A percentile compares a stretch with the other conserved stretches of the same genome.
phyloP scores from a whole-genome alignment of 2,888 invertebrate species.

The Campoplex capitator region DNA sequence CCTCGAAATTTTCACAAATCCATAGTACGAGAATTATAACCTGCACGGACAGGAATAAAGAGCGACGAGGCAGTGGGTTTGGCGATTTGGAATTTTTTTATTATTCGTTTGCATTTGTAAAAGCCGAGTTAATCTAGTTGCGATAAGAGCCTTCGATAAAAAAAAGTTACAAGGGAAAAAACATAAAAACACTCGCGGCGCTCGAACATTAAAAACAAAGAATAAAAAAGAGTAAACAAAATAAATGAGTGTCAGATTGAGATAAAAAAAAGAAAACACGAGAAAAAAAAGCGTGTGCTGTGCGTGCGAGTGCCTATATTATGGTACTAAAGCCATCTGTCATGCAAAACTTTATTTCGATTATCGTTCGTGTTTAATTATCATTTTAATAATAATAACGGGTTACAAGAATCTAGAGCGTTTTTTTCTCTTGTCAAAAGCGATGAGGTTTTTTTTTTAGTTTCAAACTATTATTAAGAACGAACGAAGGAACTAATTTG shows the following conservation, averaged over 20 bases:
- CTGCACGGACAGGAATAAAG: conserved; percentile 42
- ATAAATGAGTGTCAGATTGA: conserved; percentile 38
- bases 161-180: background rate
- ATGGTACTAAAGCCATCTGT: conserved; percentile 60
- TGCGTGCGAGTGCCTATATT: conserved; percentile 44
- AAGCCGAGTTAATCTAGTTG: conserved; percentile 18
- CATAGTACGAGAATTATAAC: conserved; percentile 60
- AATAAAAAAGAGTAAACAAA: conserved; percentile 47
- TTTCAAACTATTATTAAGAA: conserved; percentile 5
- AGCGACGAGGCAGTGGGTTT: conserved; percentile 18
- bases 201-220: conserved; percentile 26
- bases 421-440: conserved; percentile 7
- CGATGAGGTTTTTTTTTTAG: background rate
- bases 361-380: conserved; percentile 33
- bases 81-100: conserved; percentile 50
- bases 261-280: conserved; percentile 28
- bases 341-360: conserved; percentile 56
- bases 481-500: background rate
- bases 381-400: conserved; percentile 30
- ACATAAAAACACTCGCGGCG: background rate
- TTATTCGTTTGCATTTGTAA: conserved; percentile 40
- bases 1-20: conserved; percentile 48
- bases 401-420: background rate
- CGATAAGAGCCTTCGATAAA: conserved; percentile 16
- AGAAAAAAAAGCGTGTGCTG: conserved; percentile 28